These are phyloP conservation scores for Rhamnusium bicolor DNA, from an alignment of 2,888 invertebrate genomes.

Conservation along the genomic window DNA sequence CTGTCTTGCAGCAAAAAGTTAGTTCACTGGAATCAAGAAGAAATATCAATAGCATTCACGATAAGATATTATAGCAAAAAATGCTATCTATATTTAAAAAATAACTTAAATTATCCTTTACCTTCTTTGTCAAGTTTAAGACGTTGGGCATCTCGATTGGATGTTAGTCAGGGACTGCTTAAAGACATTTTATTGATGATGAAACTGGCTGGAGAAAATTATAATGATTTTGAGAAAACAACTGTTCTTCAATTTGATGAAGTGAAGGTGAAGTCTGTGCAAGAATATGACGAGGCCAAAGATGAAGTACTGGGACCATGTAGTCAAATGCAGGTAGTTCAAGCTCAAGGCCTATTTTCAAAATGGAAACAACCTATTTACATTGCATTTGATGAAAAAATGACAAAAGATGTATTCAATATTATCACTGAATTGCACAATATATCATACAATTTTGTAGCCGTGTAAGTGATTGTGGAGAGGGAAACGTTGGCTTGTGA, in stretches of 20 bases:
- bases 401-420: conserved; percentile 47
- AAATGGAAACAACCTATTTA: conserved; percentile 53
- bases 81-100: neutral
- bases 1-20: neutral
- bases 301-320: conserved; percentile 54
- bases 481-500: conserved; percentile 50
- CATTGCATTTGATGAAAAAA: conserved; percentile 58
- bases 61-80: too few species aligned
- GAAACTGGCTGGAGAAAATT: conserved; percentile 36
- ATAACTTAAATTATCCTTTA: neutral
- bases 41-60: too few species aligned
- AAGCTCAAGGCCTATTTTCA: conserved; percentile 46
- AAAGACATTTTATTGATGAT: conserved; percentile 38
- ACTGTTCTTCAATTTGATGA: conserved; percentile 41
- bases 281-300: conserved; percentile 27
- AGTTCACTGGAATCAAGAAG: too few species aligned
- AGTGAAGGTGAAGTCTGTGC: conserved; percentile 32
- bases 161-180: conserved; percentile 30
- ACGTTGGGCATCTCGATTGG: conserved; percentile 42
- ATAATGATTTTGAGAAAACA: conserved; percentile 11
- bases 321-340: conserved; percentile 45
- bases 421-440: neutral
- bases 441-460: conserved; percentile 42
- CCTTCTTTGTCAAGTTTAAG: conserved; percentile 40
- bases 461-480: conserved; percentile 53